A percentile compares a stretch with the other conserved stretches of the same genome.
These are phyloP conservation scores for Philereme vetulata DNA, from an alignment of 2,888 invertebrate species.

Conservation along the genomic window DNA sequence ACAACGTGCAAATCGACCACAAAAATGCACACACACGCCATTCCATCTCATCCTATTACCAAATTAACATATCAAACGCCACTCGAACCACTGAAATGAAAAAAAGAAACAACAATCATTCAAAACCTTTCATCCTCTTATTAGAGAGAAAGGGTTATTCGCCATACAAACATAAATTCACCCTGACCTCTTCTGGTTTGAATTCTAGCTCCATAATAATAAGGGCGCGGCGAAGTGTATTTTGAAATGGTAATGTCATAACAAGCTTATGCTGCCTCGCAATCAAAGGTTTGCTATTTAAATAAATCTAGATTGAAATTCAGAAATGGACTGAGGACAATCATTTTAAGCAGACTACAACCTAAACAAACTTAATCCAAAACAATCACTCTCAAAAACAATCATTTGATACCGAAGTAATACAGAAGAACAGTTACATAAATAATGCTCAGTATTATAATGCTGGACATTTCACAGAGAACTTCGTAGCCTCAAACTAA, in stretches of 20 bases:
- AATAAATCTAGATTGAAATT: conserved; percentile 76
- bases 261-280: conserved; percentile 68
- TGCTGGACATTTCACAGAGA: too few species aligned
- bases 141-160: conserved; percentile 70
- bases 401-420: too few species aligned
- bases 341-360: too few species aligned
- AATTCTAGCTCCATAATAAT: conserved; percentile 43
- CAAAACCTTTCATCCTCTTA: conserved; percentile 79
- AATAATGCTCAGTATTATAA: too few species aligned
- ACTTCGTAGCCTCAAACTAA: too few species aligned
- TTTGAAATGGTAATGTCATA: conserved; percentile 49
- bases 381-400: too few species aligned
- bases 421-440: too few species aligned
- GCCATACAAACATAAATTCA: conserved; percentile 39
- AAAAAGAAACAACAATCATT: conserved; percentile 73
- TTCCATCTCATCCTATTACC: conserved; percentile 69
- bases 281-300: conserved; percentile 77
- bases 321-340: conserved; percentile 45
- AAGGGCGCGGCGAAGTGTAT: conserved; percentile 36
- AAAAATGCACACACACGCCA: conserved; percentile 71
- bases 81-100: conserved; percentile 60
- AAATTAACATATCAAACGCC: conserved; percentile 81
- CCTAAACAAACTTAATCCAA: too few species aligned
- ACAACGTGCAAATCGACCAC: conserved; percentile 54
- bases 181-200: conserved; percentile 40